Evolutionary conservation across 2,888 invertebrate genomes (phyloP).

Genomic region (Drosophila infuscata): DNA sequence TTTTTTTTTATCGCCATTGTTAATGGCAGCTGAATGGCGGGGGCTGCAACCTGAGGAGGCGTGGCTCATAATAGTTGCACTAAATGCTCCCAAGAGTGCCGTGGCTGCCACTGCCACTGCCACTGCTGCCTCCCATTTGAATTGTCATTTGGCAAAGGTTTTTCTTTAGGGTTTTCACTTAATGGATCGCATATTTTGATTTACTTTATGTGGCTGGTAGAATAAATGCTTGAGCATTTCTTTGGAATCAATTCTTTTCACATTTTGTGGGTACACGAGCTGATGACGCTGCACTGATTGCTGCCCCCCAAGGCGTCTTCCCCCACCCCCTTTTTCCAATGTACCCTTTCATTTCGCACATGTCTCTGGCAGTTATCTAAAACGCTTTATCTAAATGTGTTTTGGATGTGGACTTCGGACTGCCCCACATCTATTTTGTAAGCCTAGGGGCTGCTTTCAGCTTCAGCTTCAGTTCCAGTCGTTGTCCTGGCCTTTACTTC

Average conservation of each 20-base stretch:
- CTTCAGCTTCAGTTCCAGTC: slow-evolving; percentile 2
- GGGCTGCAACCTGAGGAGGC: background rate
- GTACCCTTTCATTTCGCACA: slow-evolving; percentile 13
- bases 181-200: slow-evolving; percentile 70
- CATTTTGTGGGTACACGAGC: slow-evolving; percentile 31
- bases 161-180: slow-evolving; percentile 4
- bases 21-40: slow-evolving; percentile 8
- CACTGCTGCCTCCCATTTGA: slow-evolving; percentile 38
- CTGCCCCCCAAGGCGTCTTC: slow-evolving; percentile 45
- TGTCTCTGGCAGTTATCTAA: slow-evolving; percentile 71
- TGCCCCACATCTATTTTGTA: slow-evolving; percentile 29
- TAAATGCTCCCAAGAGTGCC: slow-evolving; percentile 60
- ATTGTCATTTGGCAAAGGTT: slow-evolving; percentile 60
- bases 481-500: slow-evolving; percentile 23
- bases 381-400: slow-evolving; percentile 78
- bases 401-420: slow-evolving; percentile 38
- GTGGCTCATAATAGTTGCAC: slow-evolving; percentile 42
- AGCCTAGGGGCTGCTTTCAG: slow-evolving; percentile 23
- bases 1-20: slow-evolving; percentile 18
- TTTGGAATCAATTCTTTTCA: slow-evolving; percentile 59
- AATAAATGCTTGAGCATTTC: slow-evolving; percentile 14
- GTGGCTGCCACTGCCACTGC: no score
- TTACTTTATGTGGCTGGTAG: slow-evolving; percentile 39
- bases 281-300: slow-evolving; percentile 78
- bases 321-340: no score